Evolutionary conservation across 2,888 invertebrate species (phyloP), one percentile per base, ranked within the genome.

Genomic region (Erebia ligea): DNA sequence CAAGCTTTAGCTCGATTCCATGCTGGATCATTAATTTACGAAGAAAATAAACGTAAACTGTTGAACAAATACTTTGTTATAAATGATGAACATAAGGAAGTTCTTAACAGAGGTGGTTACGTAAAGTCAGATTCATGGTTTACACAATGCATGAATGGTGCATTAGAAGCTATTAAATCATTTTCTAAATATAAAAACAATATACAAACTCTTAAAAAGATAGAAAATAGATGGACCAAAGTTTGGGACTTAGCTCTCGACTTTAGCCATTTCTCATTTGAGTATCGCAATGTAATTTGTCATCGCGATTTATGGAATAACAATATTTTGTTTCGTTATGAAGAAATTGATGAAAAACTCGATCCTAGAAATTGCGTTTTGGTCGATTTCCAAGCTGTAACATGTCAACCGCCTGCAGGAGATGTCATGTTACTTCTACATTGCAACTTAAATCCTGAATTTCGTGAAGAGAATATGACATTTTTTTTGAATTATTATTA

Each of bases 371-470:
- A 95, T 42, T 95, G 96, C 76, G 81, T 95, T 48, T 81, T 97
- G 11, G 94, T 97, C 2, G 97, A 97, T 83, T 97, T 95, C 79
- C 96, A 96, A 85, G 89, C 96, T 65, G 87, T 94, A 0, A 91
- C 95, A 40, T 96, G 95, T 80, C 94, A 94, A 17, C 96, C 96
- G 0, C 95, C 96, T 0, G 94, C 95, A 21, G 92, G 95, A 61
- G 97, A 97, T 77, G 86, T 95, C 1, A 91, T 95, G 82, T 83
- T 94, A 40, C 85, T 94, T 34, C 83, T 96, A 1, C 93, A 94
- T 78, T 89, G 95, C 66, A 95, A 94, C 78, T 84, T 94, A 45
- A 88, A 94, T 15, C 84, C 87, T 1, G 82, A 84, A 65, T 90
- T 92, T 69, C 86, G 95, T n/a, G 86, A 94, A 75, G 77, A 86